Evolutionary conservation across 2,113 vertebrate species (phyloP).

Genomic region (Amphiprion percula): DNA sequence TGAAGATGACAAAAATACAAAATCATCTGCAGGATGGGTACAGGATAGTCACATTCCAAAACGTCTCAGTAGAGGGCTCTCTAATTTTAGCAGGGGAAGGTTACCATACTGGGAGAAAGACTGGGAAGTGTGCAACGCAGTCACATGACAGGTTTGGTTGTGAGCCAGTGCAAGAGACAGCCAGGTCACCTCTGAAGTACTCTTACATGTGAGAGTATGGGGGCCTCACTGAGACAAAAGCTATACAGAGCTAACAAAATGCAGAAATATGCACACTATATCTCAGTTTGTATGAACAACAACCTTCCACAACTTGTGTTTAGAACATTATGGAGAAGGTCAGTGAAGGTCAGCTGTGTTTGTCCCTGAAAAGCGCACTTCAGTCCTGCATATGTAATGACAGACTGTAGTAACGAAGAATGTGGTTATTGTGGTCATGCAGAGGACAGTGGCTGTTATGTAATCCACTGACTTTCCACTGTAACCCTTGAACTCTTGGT

Average conservation of each 20-base stretch:
- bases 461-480: conserved; percentile 18
- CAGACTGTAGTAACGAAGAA: background rate
- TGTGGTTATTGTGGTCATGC: conserved; percentile 12
- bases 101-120: conserved; percentile 70
- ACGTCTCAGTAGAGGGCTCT: conserved; percentile 59
- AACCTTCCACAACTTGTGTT: background rate
- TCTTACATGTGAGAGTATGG: conserved; percentile 11
- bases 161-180: conserved; percentile 48
- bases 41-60: conserved; percentile 47
- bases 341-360: conserved; percentile 1
- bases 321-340: background rate
- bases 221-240: background rate
- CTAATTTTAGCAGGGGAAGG: conserved; percentile 76
- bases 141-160: conserved; percentile 58
- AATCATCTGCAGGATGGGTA: conserved; percentile 11
- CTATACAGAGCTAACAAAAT: background rate
- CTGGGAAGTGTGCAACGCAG: conserved; percentile 49
- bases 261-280: background rate
- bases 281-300: background rate
- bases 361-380: conserved; percentile 1
- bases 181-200: conserved; percentile 67
- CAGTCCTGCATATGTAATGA: conserved; percentile 4
- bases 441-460: conserved; percentile 15
- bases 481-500: conserved; percentile 13
- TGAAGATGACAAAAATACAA: background rate